These are phyloP conservation scores for Epinephelus moara DNA, from an alignment of 2,113 vertebrate genomes.

Conservation along the genomic window DNA sequence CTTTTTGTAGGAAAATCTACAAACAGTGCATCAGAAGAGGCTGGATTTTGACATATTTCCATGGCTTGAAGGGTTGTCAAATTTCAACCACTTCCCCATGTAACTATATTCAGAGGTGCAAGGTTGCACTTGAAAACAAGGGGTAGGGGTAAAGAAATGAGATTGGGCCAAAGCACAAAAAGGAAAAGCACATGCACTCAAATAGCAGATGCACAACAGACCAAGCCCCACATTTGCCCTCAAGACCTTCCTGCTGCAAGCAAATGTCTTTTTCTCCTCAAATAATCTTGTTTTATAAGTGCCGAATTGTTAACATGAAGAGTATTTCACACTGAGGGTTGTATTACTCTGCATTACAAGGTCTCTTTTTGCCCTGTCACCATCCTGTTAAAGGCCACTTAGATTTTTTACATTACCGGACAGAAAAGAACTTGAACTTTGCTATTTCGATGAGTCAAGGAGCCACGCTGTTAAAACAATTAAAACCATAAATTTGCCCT, in stretches of 20 bases:
- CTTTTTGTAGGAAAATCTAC: no score
- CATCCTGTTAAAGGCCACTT: conserved; percentile 36
- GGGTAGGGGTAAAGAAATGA: no score
- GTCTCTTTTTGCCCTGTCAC: conserved; percentile 27
- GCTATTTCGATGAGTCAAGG: conserved; percentile 10
- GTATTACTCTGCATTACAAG: conserved; percentile 23
- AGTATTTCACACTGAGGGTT: conserved; percentile 1
- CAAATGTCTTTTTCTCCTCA: neutral
- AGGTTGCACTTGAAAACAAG: no score
- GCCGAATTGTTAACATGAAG: conserved; percentile 13
- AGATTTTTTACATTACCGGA: conserved; percentile 11
- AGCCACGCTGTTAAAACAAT: conserved; percentile 21
- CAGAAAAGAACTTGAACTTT: neutral
- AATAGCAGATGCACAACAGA: neutral
- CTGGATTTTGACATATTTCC: no score
- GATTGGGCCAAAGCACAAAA: neutral
- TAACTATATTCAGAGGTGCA: neutral
- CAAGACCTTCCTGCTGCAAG: neutral
- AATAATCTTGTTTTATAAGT: conserved; percentile 12
- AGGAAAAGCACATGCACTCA: neutral
- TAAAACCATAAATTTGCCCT: conserved; percentile 13
- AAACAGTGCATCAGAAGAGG: no score
- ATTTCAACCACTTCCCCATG: no score
- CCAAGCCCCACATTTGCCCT: neutral
- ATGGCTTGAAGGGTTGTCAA: no score